Conservation (phyloP, 2,888 invertebrate genomes). For the Nemotelus pantherinus region DNA sequence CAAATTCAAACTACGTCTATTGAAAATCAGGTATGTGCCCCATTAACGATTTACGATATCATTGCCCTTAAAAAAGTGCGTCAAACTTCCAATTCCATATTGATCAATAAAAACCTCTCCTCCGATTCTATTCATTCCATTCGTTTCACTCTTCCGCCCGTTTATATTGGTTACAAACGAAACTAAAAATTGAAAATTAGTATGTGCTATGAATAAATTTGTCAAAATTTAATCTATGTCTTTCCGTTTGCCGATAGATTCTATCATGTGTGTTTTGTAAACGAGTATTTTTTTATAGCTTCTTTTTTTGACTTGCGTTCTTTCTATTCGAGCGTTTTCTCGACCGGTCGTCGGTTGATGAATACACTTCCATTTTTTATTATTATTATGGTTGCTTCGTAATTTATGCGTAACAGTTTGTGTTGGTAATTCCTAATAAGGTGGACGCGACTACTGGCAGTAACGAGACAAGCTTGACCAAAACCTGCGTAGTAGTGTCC, state of each 20-base stretch:
- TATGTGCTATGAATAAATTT: slow-evolving; percentile 39
- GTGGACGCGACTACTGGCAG: background rate
- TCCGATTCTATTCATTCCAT: no score
- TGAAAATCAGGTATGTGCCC: no score
- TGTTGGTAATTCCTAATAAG: slow-evolving; percentile 33
- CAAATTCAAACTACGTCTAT: background rate
- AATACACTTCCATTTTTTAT: no score
- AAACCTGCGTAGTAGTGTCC: background rate
- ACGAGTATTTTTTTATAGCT: background rate
- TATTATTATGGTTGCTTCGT: background rate
- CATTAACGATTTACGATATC: slow-evolving; percentile 13
- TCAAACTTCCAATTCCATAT: background rate
- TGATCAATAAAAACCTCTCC: no score
- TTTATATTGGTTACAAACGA: no score
- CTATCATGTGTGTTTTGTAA: background rate
- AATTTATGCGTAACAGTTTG: slow-evolving; percentile 30
- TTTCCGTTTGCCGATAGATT: background rate
- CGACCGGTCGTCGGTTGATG: no score
- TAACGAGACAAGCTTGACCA: background rate
- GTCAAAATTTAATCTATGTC: slow-evolving; percentile 13
- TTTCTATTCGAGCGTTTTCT: background rate
- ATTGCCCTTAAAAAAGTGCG: slow-evolving; percentile 30
- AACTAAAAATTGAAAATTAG: no score
- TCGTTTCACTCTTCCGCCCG: no score
- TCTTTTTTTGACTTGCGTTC: background rate